phyloP scores from a whole-genome alignment of 2,113 vertebrate species.

The Plecotus auritus region DNA sequence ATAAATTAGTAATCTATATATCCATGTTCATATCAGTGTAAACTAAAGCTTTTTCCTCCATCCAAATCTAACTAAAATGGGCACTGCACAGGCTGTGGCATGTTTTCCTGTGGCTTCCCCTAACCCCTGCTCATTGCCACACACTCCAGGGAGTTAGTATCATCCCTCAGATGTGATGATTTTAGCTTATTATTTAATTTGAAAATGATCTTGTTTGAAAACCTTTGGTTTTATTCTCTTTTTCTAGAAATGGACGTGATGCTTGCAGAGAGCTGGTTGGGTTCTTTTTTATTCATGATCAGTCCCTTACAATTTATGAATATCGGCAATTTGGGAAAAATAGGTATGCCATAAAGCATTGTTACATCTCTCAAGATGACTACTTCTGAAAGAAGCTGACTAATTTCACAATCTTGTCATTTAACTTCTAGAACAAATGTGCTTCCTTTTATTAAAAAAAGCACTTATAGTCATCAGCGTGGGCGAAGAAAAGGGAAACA shows the following conservation, averaged over 20 bases:
- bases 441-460: conserved; percentile 85
- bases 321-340: conserved; percentile 88
- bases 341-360: conserved; percentile 74
- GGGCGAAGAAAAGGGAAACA: conserved; percentile 78
- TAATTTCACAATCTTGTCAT: conserved; percentile 34
- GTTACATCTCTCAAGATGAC: neutral
- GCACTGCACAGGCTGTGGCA: neutral
- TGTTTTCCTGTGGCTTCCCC: neutral
- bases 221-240: conserved; percentile 33
- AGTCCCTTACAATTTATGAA: conserved; percentile 85
- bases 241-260: conserved; percentile 84
- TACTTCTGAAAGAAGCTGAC: neutral
- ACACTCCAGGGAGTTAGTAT: neutral
- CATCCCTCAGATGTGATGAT: neutral
- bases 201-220: conserved; percentile 24
- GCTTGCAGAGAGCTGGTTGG: conserved; percentile 86
- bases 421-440: conserved; percentile 80
- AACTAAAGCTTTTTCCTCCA: neutral
- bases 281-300: conserved; percentile 85
- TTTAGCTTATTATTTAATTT: conserved; percentile 1
- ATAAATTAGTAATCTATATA: neutral
- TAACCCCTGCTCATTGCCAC: neutral
- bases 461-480: conserved; percentile 78
- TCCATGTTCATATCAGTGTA: neutral
- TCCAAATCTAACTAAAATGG: neutral